Conservation (phyloP, 1,140 invertebrate genomes). For the Calliphora vicina region DNA sequence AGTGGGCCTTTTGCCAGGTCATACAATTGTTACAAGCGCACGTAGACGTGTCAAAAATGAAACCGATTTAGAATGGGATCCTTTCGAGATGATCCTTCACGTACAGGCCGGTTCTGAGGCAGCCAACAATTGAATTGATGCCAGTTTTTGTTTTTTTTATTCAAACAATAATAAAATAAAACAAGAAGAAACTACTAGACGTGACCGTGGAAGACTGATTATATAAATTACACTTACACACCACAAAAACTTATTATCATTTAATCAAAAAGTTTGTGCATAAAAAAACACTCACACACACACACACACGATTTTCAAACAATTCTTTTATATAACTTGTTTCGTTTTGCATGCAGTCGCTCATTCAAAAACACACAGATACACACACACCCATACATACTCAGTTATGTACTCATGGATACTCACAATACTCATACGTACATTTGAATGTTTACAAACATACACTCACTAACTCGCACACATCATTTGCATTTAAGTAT, state of each 20-base stretch:
- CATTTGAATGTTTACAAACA: not conserved
- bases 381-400: not conserved
- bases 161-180: slow-evolving; percentile 7
- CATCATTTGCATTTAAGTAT: not conserved
- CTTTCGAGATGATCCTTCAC: slow-evolving; percentile 60
- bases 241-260: not conserved
- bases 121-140: slow-evolving; percentile 45
- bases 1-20: slow-evolving; percentile 27
- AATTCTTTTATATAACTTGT: not conserved
- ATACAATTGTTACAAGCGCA: slow-evolving; percentile 18
- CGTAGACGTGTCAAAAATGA: slow-evolving; percentile 42
- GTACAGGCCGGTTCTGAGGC: slow-evolving; percentile 53
- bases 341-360: not conserved
- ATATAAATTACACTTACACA: slow-evolving; percentile 24
- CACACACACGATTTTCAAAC: not conserved
- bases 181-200: slow-evolving; percentile 16
- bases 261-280: not conserved
- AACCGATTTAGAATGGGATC: slow-evolving; percentile 60
- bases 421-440: not conserved
- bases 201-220: slow-evolving; percentile 33
- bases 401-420: not conserved
- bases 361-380: not conserved
- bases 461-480: not conserved
- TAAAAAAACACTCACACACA: not conserved
- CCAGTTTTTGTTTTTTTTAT: not conserved